A percentile compares a stretch with the other conserved stretches of the same genome.
phyloP scores from a whole-genome alignment of 2,888 invertebrate species.

The Zygaena filipendulae region DNA sequence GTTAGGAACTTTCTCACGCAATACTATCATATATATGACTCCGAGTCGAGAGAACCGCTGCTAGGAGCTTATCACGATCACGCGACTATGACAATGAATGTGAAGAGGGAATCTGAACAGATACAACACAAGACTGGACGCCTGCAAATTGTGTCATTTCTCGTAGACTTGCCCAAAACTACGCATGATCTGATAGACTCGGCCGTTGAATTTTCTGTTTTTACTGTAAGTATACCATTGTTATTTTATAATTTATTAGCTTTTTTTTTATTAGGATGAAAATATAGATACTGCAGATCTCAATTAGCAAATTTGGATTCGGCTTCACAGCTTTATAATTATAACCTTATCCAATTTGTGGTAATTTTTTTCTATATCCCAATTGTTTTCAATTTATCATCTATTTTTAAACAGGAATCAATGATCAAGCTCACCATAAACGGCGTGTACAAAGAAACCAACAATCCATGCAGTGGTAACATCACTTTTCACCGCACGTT shows the following conservation, averaged over 20 bases:
- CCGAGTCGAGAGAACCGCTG: slow-evolving; percentile 78
- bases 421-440: slow-evolving; percentile 85
- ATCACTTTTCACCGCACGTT: slow-evolving; percentile 80
- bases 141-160: slow-evolving; percentile 81
- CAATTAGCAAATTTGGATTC: too few species aligned
- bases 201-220: slow-evolving; percentile 86
- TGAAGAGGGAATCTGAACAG: slow-evolving; percentile 70
- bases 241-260: slow-evolving; percentile 6
- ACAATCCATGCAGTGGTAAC: slow-evolving; percentile 51
- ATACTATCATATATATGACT: slow-evolving; percentile 86
- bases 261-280: too few species aligned
- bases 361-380: slow-evolving; percentile 6
- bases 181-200: slow-evolving; percentile 90
- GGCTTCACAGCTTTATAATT: too few species aligned
- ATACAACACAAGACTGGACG: slow-evolving; percentile 79
- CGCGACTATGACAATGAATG: slow-evolving; percentile 79
- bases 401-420: slow-evolving; percentile 74
- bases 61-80: slow-evolving; percentile 90
- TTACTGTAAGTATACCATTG: slow-evolving; percentile 71
- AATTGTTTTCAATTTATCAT: too few species aligned
- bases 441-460: slow-evolving; percentile 85
- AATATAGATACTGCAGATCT: too few species aligned
- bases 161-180: slow-evolving; percentile 86
- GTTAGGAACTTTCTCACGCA: slow-evolving; percentile 87
- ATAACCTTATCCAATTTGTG: too few species aligned